Conservation (phyloP, 2,113 vertebrate species). For the Axis porcinus region DNA sequence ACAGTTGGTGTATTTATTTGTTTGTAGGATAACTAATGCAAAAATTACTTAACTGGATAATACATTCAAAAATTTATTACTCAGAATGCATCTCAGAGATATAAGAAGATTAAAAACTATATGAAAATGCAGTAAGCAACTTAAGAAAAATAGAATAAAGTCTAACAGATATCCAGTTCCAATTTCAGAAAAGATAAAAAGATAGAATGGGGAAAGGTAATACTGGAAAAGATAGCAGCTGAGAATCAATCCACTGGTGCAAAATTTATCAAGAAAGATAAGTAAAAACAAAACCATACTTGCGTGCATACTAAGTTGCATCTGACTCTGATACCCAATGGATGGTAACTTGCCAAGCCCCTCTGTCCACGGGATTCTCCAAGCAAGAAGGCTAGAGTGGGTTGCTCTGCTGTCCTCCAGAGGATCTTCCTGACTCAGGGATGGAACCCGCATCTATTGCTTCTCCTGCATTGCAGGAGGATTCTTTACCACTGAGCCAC, state of each 20-base stretch:
- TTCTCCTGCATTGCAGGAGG: background rate
- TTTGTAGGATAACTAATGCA: background rate
- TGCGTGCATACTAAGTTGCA: background rate
- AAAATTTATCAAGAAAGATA: background rate
- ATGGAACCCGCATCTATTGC: rapidly evolving
- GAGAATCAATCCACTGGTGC: background rate
- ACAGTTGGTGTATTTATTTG: background rate
- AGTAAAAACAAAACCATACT: background rate
- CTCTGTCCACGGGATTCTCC: background rate
- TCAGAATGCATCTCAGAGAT: background rate
- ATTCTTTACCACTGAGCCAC: background rate
- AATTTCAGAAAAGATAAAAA: background rate
- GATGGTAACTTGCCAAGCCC: background rate
- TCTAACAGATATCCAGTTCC: background rate
- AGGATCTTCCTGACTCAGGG: background rate
- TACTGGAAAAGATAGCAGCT: background rate
- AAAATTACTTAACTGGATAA: background rate
- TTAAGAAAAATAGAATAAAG: background rate
- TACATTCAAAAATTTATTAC: background rate
- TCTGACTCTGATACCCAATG: background rate
- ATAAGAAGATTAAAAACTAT: background rate
- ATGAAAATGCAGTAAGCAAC: background rate
- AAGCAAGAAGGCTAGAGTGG: background rate
- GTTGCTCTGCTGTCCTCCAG: background rate
- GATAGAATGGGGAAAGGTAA: background rate